Percentiles rank a stretch among this genome's conserved stretches.
Conservation (phyloP, 1,140 invertebrate genomes). For the Octopus sinensis region DNA sequence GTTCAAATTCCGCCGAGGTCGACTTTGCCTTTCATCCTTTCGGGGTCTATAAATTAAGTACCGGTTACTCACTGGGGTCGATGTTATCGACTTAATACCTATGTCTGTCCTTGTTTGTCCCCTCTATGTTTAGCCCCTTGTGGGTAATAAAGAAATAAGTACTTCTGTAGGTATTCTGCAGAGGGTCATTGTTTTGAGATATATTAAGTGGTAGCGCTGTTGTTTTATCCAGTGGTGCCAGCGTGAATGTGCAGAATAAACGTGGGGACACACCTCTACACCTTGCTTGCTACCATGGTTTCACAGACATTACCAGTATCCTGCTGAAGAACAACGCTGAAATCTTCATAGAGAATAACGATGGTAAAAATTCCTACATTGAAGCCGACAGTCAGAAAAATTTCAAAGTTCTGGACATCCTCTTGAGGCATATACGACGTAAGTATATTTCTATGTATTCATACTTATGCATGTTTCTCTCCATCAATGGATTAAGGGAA, state of each 20-base stretch:
- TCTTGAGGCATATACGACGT: neutral
- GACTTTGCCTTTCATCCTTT: too few relatives aligned
- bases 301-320: conserved; percentile 35
- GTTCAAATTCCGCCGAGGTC: too few relatives aligned
- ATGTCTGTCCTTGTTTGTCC: too few relatives aligned
- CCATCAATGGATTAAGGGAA: too few relatives aligned
- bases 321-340: conserved; percentile 40
- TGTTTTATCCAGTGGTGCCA: conserved; percentile 25
- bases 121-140: too few relatives aligned
- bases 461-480: too few relatives aligned
- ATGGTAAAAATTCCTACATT: conserved; percentile 33
- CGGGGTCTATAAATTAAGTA: too few relatives aligned
- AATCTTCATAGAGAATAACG: conserved; percentile 29
- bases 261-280: conserved; percentile 47
- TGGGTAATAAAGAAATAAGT: too few relatives aligned
- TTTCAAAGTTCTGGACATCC: neutral
- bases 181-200: neutral
- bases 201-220: neutral
- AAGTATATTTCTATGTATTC: too few relatives aligned
- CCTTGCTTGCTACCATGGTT: conserved; percentile 42
- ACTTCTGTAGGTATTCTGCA: neutral
- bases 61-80: too few relatives aligned
- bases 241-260: conserved; percentile 35
- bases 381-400: conserved; percentile 27
- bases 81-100: too few relatives aligned